phyloP scores from a whole-genome alignment of 2,888 invertebrate genomes.

The Machimus atricapillus region DNA sequence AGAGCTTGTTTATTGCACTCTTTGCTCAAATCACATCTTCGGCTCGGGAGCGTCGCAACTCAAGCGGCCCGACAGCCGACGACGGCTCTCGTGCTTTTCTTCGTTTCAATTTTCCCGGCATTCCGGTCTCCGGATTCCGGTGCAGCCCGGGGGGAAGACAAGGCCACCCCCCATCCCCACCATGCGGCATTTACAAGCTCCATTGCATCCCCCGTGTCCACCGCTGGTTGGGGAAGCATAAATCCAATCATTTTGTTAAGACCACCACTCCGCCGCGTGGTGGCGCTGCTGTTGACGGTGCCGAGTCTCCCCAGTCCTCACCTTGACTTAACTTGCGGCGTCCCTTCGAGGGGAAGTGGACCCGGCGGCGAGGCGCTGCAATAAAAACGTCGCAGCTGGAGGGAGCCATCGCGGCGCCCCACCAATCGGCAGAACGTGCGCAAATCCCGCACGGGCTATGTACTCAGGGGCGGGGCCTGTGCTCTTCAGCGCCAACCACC shows the following conservation, averaged over 20 bases:
- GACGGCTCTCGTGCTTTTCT: slow-evolving; percentile 25
- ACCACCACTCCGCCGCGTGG: slow-evolving; percentile 25
- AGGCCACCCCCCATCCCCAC: neutral
- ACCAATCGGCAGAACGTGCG: neutral
- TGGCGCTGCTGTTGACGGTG: neutral
- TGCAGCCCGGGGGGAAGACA: neutral
- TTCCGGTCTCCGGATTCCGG: neutral
- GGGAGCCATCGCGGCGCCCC: neutral
- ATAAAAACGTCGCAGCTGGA: neutral
- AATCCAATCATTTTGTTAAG: slow-evolving; percentile 47
- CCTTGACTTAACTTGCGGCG: neutral
- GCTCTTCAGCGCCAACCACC: slow-evolving; percentile 6
- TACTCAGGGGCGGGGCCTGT: slow-evolving; percentile 26
- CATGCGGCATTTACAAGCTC: slow-evolving; percentile 40
- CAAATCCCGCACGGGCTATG: neutral
- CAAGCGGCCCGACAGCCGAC: slow-evolving; percentile 25
- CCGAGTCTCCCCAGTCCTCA: neutral
- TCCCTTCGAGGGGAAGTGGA: neutral
- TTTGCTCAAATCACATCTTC: slow-evolving; percentile 43
- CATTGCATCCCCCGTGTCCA: slow-evolving; percentile 40
- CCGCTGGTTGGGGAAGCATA: slow-evolving; percentile 39
- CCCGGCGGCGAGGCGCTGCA: neutral
- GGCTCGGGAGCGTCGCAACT: slow-evolving; percentile 16
- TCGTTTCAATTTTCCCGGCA: neutral
- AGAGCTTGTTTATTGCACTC: slow-evolving; percentile 45